phyloP scores from a whole-genome alignment of 2,113 vertebrate species.

The Sminthopsis crassicaudata region DNA sequence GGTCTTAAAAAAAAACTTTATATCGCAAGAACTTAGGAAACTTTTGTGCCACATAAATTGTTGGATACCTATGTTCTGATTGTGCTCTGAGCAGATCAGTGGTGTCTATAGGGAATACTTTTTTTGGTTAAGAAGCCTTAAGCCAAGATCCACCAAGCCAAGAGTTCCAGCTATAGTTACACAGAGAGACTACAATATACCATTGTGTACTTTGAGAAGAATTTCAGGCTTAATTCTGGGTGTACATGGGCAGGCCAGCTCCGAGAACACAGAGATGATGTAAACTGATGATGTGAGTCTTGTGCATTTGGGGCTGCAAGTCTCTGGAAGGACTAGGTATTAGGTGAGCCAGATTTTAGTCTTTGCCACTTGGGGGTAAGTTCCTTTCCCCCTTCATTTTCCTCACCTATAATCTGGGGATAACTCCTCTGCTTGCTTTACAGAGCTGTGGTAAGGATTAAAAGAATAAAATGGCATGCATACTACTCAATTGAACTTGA shows the following conservation, averaged over 20 bases:
- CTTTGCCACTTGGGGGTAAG: not conserved
- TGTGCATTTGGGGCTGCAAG: not conserved
- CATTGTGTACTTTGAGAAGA: not conserved
- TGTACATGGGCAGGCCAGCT: not conserved
- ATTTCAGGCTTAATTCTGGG: not conserved
- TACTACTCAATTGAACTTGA: not conserved
- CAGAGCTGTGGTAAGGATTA: not conserved
- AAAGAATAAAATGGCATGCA: not conserved
- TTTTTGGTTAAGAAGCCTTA: not conserved
- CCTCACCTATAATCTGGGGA: not conserved
- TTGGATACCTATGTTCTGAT: not conserved
- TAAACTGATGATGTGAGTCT: not conserved
- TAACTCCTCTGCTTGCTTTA: not conserved
- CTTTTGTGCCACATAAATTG: not conserved
- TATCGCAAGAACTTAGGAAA: not conserved
- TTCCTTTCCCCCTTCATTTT: not conserved
- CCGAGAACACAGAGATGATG: not conserved
- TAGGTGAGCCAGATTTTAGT: not conserved
- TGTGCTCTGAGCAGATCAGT: not conserved
- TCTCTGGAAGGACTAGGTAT: not conserved
- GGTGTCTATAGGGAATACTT: not conserved
- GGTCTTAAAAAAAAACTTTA: not conserved
- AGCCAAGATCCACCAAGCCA: not conserved
- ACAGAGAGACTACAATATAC: not conserved
- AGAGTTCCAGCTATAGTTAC: not conserved